Percentiles rank a stretch among this genome's conserved stretches.
Evolutionary conservation across 2,113 vertebrate species (phyloP).

Genomic region (Theristicus caerulescens): DNA sequence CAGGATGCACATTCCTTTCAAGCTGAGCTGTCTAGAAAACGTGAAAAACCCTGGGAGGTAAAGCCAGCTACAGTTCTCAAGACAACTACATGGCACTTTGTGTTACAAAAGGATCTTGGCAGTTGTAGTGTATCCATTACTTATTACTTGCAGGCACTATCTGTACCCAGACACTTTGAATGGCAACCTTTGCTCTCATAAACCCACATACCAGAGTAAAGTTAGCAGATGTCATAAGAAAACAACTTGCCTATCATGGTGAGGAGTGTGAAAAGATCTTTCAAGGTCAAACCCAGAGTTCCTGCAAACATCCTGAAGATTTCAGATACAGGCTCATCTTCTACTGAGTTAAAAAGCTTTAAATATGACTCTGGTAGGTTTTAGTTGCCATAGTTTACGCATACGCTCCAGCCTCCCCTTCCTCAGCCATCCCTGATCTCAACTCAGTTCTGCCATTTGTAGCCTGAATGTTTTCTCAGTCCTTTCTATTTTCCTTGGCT

Average conservation of each 20-base stretch:
- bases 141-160: neutral
- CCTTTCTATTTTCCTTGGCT: neutral
- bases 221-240: neutral
- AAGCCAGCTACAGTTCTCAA: neutral
- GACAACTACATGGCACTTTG: neutral
- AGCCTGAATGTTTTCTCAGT: neutral
- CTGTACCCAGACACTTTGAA: neutral
- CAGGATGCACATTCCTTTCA: neutral
- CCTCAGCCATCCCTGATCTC: neutral
- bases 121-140: neutral
- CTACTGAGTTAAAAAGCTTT: neutral
- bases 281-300: neutral
- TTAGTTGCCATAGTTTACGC: neutral
- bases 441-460: neutral
- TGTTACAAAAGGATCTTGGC: neutral
- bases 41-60: neutral
- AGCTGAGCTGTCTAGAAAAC: neutral
- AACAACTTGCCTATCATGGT: neutral
- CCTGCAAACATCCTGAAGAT: neutral
- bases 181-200: neutral
- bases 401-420: neutral
- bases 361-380: neutral
- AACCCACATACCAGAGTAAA: neutral
- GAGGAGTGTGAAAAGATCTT: neutral
- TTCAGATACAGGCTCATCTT: neutral